A percentile compares a stretch with the other conserved stretches of the same genome.
Evolutionary conservation across 2,888 invertebrate genomes (phyloP).

Genomic region (Thumatha senex): DNA sequence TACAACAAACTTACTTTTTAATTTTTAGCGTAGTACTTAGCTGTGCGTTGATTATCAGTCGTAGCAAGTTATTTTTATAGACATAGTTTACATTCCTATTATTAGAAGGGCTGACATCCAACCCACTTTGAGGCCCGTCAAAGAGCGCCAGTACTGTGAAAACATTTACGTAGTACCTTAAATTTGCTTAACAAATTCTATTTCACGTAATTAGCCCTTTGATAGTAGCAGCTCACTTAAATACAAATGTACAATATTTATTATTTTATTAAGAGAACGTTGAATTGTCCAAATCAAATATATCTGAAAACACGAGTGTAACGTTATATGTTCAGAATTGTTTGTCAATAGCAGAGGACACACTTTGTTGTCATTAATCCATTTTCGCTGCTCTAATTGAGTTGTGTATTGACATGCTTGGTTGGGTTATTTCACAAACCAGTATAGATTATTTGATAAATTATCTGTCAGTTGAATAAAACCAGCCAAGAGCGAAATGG

Average conservation of each 20-base stretch:
- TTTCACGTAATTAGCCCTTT: slow-evolving; percentile 32
- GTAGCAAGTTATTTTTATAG: too few relatives aligned
- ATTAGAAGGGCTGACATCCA: background rate
- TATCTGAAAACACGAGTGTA: slow-evolving; percentile 14
- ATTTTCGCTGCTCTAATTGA: slow-evolving; percentile 18
- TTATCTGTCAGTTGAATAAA: too few relatives aligned
- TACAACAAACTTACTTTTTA: too few relatives aligned
- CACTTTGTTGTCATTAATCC: slow-evolving; percentile 20
- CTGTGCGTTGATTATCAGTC: too few relatives aligned
- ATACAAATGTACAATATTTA: slow-evolving; percentile 11
- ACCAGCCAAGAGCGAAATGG: too few relatives aligned
- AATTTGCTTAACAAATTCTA: slow-evolving; percentile 22
- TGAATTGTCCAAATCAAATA: slow-evolving; percentile 36
- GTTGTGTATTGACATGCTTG: slow-evolving; percentile 19
- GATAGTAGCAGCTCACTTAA: slow-evolving; percentile 18
- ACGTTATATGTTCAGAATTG: slow-evolving; percentile 13
- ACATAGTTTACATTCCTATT: too few relatives aligned
- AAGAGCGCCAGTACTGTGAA: slow-evolving; percentile 22
- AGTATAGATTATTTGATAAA: too few relatives aligned
- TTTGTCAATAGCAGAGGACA: slow-evolving; percentile 15
- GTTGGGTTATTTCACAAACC: slow-evolving; percentile 24
- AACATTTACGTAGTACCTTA: slow-evolving; percentile 30
- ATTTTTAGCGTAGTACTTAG: too few relatives aligned
- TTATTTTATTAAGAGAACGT: slow-evolving; percentile 20
- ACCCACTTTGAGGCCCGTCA: slow-evolving; percentile 17